Conservation (phyloP, 2,113 vertebrate species). For the Motacilla alba region DNA sequence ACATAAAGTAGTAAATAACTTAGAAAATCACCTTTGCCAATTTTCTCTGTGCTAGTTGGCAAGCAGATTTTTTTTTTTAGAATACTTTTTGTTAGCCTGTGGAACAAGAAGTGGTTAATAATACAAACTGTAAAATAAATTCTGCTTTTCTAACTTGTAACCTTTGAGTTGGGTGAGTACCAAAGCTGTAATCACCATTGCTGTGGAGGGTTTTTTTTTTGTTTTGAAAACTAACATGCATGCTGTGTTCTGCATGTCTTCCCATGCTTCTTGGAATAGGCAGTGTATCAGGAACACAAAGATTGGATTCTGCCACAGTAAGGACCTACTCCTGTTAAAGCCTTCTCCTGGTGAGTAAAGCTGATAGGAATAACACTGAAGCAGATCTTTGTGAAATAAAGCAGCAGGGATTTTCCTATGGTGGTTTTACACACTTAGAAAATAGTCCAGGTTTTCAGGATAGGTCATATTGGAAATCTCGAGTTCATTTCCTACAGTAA, state of each 20-base stretch:
- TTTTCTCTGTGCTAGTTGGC: neutral
- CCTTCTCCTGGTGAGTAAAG: conserved; percentile 78
- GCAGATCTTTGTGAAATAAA: neutral
- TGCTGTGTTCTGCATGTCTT: conserved; percentile 86
- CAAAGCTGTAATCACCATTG: neutral
- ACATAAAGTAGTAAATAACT: neutral
- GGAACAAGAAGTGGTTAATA: neutral
- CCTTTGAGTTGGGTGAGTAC: neutral
- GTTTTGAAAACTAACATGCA: conserved; percentile 83
- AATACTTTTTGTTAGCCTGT: neutral
- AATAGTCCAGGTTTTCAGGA: neutral
- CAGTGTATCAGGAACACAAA: conserved; percentile 87
- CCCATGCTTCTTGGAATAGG: conserved; percentile 77
- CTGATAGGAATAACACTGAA: neutral
- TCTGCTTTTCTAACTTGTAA: neutral
- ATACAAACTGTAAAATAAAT: neutral
- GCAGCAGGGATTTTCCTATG: neutral
- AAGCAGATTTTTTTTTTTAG: neutral
- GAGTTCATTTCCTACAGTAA: neutral
- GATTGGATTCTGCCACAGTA: conserved; percentile 94
- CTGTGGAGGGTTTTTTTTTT: neutral
- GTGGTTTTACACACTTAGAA: neutral
- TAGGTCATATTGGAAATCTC: neutral
- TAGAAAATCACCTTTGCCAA: neutral
- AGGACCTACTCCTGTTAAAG: conserved; percentile 98